phyloP scores from a whole-genome alignment of 2,888 invertebrate genomes.

The Melinaea marsaeus region DNA sequence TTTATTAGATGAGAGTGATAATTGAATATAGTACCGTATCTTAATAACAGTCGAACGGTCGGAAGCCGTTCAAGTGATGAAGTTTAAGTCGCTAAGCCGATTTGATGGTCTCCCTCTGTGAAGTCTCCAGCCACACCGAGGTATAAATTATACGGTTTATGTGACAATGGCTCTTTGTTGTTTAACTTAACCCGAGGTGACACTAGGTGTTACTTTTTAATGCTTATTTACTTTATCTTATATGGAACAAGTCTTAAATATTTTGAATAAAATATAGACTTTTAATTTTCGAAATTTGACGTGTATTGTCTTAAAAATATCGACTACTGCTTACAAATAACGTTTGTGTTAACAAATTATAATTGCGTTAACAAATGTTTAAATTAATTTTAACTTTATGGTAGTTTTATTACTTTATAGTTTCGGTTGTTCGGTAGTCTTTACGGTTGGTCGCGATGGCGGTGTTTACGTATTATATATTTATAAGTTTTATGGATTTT shows the following conservation, averaged over 20 bases:
- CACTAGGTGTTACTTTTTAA: too few relatives aligned
- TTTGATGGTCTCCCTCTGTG: conserved; percentile 18
- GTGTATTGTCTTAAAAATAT: too few relatives aligned
- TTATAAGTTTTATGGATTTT: not conserved
- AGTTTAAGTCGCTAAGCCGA: conserved; percentile 23
- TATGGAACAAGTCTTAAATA: too few relatives aligned
- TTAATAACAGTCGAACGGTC: not conserved
- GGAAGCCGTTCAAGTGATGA: conserved; percentile 17
- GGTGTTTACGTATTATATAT: not conserved
- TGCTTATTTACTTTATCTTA: too few relatives aligned
- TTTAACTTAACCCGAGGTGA: not conserved
- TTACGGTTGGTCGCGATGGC: not conserved
- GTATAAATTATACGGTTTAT: not conserved
- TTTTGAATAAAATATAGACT: too few relatives aligned
- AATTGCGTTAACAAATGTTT: too few relatives aligned
- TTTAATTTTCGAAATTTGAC: too few relatives aligned
- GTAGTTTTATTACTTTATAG: not conserved
- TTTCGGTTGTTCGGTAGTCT: not conserved
- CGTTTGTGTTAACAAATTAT: too few relatives aligned
- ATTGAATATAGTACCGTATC: too few relatives aligned
- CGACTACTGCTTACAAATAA: too few relatives aligned
- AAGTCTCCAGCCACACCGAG: not conserved
- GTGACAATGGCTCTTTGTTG: not conserved
- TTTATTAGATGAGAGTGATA: too few relatives aligned
- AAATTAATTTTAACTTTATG: too few relatives aligned